These are phyloP conservation scores for Grapholita molesta DNA, from an alignment of 1,140 invertebrate species.

Conservation along the genomic window DNA sequence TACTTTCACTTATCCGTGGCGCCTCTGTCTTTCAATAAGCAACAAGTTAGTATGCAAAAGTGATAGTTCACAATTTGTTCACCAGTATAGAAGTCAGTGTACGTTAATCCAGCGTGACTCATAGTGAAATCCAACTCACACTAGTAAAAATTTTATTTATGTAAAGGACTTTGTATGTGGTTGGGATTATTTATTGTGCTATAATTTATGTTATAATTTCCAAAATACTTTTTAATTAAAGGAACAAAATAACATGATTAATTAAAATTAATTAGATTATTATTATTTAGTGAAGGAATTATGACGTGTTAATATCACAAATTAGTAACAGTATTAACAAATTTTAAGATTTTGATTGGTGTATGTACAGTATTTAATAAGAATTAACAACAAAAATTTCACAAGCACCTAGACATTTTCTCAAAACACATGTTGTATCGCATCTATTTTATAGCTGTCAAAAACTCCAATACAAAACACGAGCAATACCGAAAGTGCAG, in stretches of 20 bases:
- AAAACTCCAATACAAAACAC: background rate
- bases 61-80: background rate
- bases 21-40: background rate
- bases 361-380: background rate
- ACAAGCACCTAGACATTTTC: background rate
- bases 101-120: constrained; percentile 48
- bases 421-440: background rate
- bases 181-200: background rate
- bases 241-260: background rate
- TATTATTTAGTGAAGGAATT: no score
- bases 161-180: background rate
- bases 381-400: background rate
- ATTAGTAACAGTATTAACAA: no score
- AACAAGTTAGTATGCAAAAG: constrained; percentile 2
- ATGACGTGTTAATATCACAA: no score
- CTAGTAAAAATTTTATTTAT: constrained; percentile 26
- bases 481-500: background rate
- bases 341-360: no score
- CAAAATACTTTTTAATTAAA: background rate
- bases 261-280: no score
- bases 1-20: background rate
- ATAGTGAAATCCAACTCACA: constrained; percentile 57
- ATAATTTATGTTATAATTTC: no score
- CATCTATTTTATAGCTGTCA: background rate
- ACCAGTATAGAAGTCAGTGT: constrained; percentile 19